Base-by-base conservation (phyloP, 2,113 vertebrate species). In the Colaptes auratus region DNA sequence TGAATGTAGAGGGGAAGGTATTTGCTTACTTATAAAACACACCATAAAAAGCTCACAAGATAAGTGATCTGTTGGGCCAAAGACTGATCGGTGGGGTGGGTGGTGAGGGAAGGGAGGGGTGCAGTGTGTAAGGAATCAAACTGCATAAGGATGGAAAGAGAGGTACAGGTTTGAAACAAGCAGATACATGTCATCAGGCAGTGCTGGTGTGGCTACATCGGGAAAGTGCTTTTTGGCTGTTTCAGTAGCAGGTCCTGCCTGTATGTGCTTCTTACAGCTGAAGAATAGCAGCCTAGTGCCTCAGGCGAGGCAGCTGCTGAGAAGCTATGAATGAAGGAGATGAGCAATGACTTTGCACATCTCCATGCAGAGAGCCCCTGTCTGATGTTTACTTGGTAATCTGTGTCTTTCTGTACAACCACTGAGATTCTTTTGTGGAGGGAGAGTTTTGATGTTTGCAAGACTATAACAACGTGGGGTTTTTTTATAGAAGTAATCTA, bases 101-200 rank as follows among this genome's bases (percentile, higher is more conserved):
- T 31, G 17, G 4, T 4, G 9, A 48, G 3, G 8, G 30, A 2
- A 67, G 33, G 14, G 42, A 31, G 12, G 35, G 12, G 2, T 39
- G 35, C 12, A 10, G 27, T 15, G 5, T 24, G 12, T 28, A 71
- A 59, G 35, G 58, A 63, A 74, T 16, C 5, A 72, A 79, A 60
- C 24, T 84, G 25, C 36, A n/a, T 10, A n/a, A 82, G 31, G 18
- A 8, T 28, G 44, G 59, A 17, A 59, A 83, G 42, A 59, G 19
- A 79, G 15, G 11, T 17, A 23, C 19, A 52, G 8, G 17, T 24
- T 30, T 65, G 44, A 56, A 82, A 59, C 7, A 73, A 52, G 16
- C 13, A 86, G 50, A 42, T n/a, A 14, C 2, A 15, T 0, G 0
- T 53, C 1, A 2, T 7, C 19, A 48, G 25, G 25, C 30, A 73